Conservation (phyloP, 2,888 invertebrate genomes). For the Arenicola marina region DNA sequence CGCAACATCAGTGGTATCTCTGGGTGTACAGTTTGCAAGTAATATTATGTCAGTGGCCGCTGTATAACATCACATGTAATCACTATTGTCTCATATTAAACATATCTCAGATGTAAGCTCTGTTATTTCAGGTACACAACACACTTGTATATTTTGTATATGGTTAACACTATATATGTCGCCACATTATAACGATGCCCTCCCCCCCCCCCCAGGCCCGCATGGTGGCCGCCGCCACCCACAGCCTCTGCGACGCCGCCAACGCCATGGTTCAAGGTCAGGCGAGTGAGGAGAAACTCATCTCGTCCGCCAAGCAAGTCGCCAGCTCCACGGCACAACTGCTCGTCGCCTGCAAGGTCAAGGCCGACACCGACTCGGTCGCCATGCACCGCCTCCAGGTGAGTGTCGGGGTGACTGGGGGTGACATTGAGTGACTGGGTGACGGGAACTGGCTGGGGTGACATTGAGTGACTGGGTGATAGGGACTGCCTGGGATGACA, state of each 20-base stretch:
- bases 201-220: slow-evolving; percentile 68
- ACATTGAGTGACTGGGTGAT: too few species aligned
- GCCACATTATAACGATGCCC: not conserved
- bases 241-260: slow-evolving; percentile 96
- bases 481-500: too few species aligned
- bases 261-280: slow-evolving; percentile 86
- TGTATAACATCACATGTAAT: too few species aligned
- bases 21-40: too few species aligned
- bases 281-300: slow-evolving; percentile 84
- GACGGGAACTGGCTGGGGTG: too few species aligned
- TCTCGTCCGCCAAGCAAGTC: slow-evolving; percentile 87
- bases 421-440: too few species aligned
- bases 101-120: too few species aligned
- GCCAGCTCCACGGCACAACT: slow-evolving; percentile 97
- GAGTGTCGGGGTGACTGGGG: slow-evolving; percentile 26
- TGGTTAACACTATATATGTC: not conserved
- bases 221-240: slow-evolving; percentile 95
- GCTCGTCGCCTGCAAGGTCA: slow-evolving; percentile 97
- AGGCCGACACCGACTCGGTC: slow-evolving; percentile 94
- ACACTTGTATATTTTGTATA: too few species aligned
- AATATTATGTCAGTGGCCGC: too few species aligned
- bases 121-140: too few species aligned
- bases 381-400: slow-evolving; percentile 83
- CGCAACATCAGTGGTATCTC: too few species aligned
- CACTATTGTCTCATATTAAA: too few species aligned